Evolutionary conservation across 2,113 vertebrate species (phyloP), one percentile per base, ranked within the genome.

Genomic region (Aythya baeri): DNA sequence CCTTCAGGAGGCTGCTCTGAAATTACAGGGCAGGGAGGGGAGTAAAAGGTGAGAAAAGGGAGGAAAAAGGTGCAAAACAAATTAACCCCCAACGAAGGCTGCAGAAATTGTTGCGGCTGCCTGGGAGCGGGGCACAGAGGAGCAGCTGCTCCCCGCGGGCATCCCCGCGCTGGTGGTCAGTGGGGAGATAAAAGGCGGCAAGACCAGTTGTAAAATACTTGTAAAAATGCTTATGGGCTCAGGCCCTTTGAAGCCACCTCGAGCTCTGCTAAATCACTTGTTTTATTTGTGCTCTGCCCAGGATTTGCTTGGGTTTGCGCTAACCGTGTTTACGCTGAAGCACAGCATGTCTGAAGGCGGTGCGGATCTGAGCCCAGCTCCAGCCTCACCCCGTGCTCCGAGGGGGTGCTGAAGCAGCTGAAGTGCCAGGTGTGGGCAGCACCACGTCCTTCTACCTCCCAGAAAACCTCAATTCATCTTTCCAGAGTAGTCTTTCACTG

Each of bases 221-320:
- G 89, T 92, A 94, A 95, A 82, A 87, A 85, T 6, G 22, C 76
- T 83, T 80, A 94, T 41, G 65, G 74, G 57, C 63, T 88, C 43
- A 43, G 43, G 73, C 50, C 77, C 50, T 92, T 91, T 96, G 73
- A 97, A 97, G 70, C 65, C 82, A 71, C 65, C 84, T 75, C 34
- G 29, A 89, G 68, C n/a, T 50, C 73, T 80, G 93, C 61, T 89
- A 88, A 93, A 91, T 88, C 62, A 41, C 78, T 89, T 41, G 41
- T 87, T 95, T 95, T 92, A 94, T 89, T 94, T 87, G 90, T 83
- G 85, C 94, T 96, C 89, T 79, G 93, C 27, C 43, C 72, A 31
- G 32, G 72, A 93, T 95, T 94, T 94, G 85, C 89, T 96, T 73
- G 71, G 88, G 83, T 97, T 96, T 89, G 91, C 94, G 93, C 92